Evolutionary conservation across 2,888 invertebrate species (phyloP).

Genomic region (Eilema sororculum): DNA sequence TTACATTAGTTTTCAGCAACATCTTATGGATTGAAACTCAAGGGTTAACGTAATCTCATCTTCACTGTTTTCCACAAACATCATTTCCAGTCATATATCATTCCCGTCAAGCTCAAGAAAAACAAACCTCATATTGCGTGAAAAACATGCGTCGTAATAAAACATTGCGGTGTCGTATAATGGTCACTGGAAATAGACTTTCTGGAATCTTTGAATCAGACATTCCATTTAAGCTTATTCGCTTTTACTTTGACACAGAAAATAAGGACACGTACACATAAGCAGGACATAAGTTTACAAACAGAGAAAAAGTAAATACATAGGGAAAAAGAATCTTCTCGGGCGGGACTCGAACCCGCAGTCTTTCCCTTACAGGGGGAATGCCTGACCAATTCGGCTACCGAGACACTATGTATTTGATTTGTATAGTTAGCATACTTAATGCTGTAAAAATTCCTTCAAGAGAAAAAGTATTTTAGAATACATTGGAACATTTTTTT

Average conservation of each 20-base stretch:
- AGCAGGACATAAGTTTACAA: no score
- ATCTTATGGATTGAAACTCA: neutral
- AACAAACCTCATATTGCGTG: conserved; percentile 27
- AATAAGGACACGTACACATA: neutral
- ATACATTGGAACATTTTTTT: no score
- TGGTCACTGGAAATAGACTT: conserved; percentile 27
- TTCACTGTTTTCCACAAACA: neutral
- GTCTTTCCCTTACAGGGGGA: no score
- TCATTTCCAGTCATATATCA: conserved; percentile 9
- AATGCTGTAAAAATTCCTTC: no score
- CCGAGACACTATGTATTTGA: no score
- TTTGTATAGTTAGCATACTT: no score
- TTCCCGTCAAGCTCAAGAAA: conserved; percentile 16
- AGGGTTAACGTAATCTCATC: neutral
- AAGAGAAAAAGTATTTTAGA: no score
- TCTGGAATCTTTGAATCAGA: conserved; percentile 19
- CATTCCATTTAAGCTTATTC: conserved; percentile 23
- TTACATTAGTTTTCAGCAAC: no score
- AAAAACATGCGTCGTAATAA: conserved; percentile 28
- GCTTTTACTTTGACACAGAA: conserved; percentile 14
- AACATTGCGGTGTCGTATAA: conserved; percentile 20
- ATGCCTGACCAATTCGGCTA: no score
- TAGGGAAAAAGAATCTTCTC: no score
- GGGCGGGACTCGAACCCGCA: no score
- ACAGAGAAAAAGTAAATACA: no score